Conservation (phyloP, 2,113 vertebrate genomes). For the Saguinus midas region DNA sequence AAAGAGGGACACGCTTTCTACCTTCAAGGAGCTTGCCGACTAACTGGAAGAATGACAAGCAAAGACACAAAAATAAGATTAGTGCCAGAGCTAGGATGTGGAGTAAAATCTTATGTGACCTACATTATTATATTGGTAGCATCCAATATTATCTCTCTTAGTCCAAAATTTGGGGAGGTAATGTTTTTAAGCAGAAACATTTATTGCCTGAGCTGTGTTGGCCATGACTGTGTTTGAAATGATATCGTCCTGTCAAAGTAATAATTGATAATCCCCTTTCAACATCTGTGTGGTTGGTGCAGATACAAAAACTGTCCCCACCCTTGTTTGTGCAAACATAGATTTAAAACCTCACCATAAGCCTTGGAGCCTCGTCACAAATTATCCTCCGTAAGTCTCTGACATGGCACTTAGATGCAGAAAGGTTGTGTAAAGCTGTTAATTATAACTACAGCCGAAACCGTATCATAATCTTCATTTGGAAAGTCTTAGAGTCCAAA, state of each 20-base stretch:
- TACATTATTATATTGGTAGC: neutral
- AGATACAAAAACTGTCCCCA: neutral
- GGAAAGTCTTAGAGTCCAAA: neutral
- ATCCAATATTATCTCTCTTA: conserved; percentile 20
- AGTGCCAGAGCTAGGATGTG: neutral
- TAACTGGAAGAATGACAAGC: neutral
- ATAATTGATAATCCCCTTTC: conserved; percentile 48
- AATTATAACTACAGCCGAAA: neutral
- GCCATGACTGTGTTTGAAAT: conserved; percentile 10
- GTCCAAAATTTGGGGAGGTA: neutral
- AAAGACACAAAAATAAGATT: neutral
- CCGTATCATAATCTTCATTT: neutral
- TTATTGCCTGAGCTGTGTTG: neutral
- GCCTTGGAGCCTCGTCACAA: neutral
- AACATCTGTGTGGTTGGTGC: conserved; percentile 9
- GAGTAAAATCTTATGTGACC: neutral
- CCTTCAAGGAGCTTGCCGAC: neutral
- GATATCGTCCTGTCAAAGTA: neutral
- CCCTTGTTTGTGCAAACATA: conserved; percentile 19
- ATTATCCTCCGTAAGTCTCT: conserved; percentile 13
- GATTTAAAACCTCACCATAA: conserved; percentile 19
- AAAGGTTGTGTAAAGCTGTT: neutral
- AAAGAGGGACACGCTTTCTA: neutral
- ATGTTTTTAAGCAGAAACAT: conserved; percentile 43
- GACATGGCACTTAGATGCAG: neutral